Base-by-base conservation (phyloP, 2,797 vertebrate genomes). In the Myotis myotis region DNA sequence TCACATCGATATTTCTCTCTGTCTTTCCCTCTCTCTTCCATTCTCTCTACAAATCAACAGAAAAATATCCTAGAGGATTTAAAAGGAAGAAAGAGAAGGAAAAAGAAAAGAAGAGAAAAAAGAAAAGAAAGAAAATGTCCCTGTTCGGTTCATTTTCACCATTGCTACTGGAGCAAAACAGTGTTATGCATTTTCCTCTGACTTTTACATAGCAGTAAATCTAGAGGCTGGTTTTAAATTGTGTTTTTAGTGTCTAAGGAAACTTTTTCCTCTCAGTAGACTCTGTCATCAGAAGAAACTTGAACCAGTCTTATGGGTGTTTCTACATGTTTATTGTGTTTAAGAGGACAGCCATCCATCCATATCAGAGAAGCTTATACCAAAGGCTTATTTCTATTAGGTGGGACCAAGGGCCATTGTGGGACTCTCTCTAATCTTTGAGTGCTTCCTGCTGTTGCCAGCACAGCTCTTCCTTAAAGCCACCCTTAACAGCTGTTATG, bases 141-240 rank as follows among this genome's bases (percentile, higher is more conserved):
- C 19, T 76, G 8, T 88, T 76, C 88, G 44, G 33, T 95, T 94
- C 44, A 89, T 85, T 92, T 94, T 68, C 19, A 22, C 62, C 16
- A 74, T 93, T 95, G 90, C n/a, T 92, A 72, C 71, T 81, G 51
- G 79, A 91, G 68, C 87, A 91, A 93, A 93, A 91, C 53, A 90
- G 78, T 5, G 78, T 71, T 89, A 38, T 83, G 4, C 53, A 72
- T 93, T 94, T 95, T 90, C 55, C 12, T 93, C 38, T 96, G 83
- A 78, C 38, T 22, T 83, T 97, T 30, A 87, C 60, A 76, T 83
- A 86, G 55, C 80, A 95, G 23, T 55, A 55, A 78, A 83, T 75
- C 71, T 94, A 36, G 91, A 84, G 62, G 72, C 38, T 89, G 66
- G 78, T 93, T 92, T 91, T 86, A 68, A 96, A 87, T 87, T 94